These are phyloP conservation scores for Microcebus jonahi DNA, from an alignment of 2,113 vertebrate species.

Conservation along the genomic window DNA sequence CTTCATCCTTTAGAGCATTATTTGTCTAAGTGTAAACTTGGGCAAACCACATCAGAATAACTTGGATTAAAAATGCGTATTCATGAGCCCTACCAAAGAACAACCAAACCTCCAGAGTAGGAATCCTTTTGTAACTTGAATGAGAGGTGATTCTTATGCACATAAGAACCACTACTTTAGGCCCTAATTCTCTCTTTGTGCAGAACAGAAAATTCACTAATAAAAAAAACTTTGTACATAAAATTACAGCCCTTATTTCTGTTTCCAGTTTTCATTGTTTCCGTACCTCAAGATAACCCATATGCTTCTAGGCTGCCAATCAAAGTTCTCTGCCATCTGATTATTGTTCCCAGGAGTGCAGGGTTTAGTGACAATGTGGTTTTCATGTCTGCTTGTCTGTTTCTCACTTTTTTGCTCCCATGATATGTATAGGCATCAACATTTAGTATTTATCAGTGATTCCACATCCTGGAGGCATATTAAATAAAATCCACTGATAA, in stretches of 20 bases:
- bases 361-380: not conserved
- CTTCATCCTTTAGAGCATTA: not conserved
- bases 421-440: not conserved
- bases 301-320: not conserved
- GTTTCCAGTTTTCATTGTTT: not conserved
- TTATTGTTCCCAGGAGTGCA: not conserved
- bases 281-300: not conserved
- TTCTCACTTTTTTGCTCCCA: not conserved
- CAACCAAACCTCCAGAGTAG: not conserved
- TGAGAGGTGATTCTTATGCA: not conserved
- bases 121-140: not conserved
- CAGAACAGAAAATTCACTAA: not conserved
- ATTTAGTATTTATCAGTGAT: not conserved
- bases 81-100: not conserved
- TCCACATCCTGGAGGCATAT: not conserved
- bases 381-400: not conserved
- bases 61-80: not conserved
- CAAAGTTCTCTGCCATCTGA: not conserved
- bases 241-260: not conserved
- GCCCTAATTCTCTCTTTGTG: not conserved
- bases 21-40: not conserved
- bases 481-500: conserved; percentile 32
- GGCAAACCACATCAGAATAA: not conserved
- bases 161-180: not conserved
- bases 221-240: not conserved